Base-by-base conservation (phyloP, 2,797 vertebrate genomes). In the Periparus ater region DNA sequence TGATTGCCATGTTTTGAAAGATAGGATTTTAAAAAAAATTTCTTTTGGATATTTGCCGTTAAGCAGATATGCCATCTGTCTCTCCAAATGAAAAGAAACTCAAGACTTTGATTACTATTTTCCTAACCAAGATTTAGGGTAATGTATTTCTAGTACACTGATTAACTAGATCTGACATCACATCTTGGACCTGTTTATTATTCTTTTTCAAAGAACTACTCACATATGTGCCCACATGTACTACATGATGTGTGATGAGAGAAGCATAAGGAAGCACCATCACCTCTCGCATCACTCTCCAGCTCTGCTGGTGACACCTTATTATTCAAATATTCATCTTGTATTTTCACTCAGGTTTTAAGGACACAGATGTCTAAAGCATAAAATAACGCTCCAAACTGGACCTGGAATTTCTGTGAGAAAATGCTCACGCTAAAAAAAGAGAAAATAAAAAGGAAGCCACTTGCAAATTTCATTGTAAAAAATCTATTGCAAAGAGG, bases 11-110 rank as follows among this genome's bases (percentile, higher is more conserved):
- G 97, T 98, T 98, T 98, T 98, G 97, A 98, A 98, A 98, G 97
- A 98, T 94, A 97, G 96, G 95, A 79, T 82, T 95, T 88, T 0
- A 7, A 78, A 93, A 94, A 94, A 96, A 95, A 7, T 34, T 67
- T 96, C 97, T 97, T 98, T 97, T 97, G 98, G 98, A 98, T 98
- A 98, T 98, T 97, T 98, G 97, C 97, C 97, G 96, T 97, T 97
- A 96, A 96, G 97, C 96, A 97, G 97, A 97, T 94, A 96, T 72
- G 85, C 98, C 98, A 98, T 98, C 98, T 98, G 98, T 97, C 96
- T 98, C 95, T 88, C 93, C 87, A 94, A 97, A 96, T 75, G 51
- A 97, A 97, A 97, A 97, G 89, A 93, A 98, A 94, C 95, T 42
- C 74, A 96, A 92, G 92, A 97, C 96, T 98, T 98, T 98, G 97